Percentiles rank a stretch among this genome's conserved stretches.
These are phyloP conservation scores for Lottia gigantea DNA, from an alignment of 2,888 invertebrate species.

Conservation along the genomic window DNA sequence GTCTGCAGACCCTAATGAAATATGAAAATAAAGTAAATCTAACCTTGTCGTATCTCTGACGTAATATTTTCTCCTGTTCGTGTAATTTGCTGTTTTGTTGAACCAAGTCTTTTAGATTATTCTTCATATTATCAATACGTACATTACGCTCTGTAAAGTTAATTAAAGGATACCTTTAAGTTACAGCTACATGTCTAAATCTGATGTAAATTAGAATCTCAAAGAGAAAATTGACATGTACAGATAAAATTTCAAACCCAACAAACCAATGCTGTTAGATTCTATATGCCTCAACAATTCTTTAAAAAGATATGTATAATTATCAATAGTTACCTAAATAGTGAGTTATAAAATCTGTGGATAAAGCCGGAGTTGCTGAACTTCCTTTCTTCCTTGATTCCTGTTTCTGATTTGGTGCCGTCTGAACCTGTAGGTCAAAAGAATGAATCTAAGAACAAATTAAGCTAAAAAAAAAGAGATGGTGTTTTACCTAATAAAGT, in stretches of 20 bases:
- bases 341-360: conserved; percentile 93
- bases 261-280: no score
- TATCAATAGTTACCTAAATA: conserved; percentile 73
- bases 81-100: conserved; percentile 80
- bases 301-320: no score
- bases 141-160: conserved; percentile 79
- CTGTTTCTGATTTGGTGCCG: conserved; percentile 63
- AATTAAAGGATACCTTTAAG: background rate
- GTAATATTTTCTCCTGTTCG: conserved; percentile 81
- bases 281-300: no score
- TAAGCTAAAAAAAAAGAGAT: no score
- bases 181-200: no score
- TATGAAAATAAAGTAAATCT: background rate
- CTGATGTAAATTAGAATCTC: no score
- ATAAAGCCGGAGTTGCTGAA: conserved; percentile 87
- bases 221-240: no score
- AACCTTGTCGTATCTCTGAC: conserved; percentile 84
- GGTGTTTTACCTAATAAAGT: no score
- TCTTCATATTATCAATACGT: conserved; percentile 82
- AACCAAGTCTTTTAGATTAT: conserved; percentile 80
- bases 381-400: conserved; percentile 95
- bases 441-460: no score
- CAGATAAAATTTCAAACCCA: no score
- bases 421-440: conserved; percentile 42
- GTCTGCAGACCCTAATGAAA: background rate